Evolutionary conservation across 2,797 vertebrate species (phyloP).

Genomic region (Micropoecilia bifurca): DNA sequence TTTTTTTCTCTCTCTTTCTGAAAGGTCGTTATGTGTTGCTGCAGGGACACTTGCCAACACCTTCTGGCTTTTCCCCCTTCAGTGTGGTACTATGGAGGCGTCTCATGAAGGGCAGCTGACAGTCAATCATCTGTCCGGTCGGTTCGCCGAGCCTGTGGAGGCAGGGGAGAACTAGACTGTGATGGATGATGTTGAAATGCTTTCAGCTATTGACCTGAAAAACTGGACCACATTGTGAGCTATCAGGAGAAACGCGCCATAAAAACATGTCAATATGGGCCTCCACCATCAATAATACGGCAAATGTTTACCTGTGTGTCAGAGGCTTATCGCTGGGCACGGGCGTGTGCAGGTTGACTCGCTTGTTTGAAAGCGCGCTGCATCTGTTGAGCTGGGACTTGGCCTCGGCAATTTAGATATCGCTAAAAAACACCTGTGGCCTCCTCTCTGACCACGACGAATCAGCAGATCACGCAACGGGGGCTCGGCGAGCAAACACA

Average conservation of each 20-base stretch:
- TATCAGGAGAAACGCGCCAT: constrained; percentile 56
- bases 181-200: constrained; percentile 66
- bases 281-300: constrained; percentile 34
- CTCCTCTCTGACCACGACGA: background rate
- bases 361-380: constrained; percentile 20
- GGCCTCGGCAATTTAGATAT: constrained; percentile 1
- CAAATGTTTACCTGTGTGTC: constrained; percentile 45
- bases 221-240: constrained; percentile 49
- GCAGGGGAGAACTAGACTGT: constrained; percentile 52
- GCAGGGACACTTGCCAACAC: constrained; percentile 26
- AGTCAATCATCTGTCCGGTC: constrained; percentile 66
- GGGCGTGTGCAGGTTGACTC: constrained; percentile 35
- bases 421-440: constrained; percentile 2
- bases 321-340: constrained; percentile 4
- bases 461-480: background rate
- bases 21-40: constrained; percentile 45
- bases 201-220: constrained; percentile 66
- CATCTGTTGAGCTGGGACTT: constrained; percentile 18
- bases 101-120: constrained; percentile 57
- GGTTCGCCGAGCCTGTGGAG: constrained; percentile 37
- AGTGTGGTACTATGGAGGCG: constrained; percentile 41
- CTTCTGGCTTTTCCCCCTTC: constrained; percentile 20
- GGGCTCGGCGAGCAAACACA: background rate
- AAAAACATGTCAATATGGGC: constrained; percentile 50
- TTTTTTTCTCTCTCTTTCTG: background rate